Evolutionary conservation across 2,113 vertebrate genomes (phyloP).

Genomic region (Orientallactaga bullata): DNA sequence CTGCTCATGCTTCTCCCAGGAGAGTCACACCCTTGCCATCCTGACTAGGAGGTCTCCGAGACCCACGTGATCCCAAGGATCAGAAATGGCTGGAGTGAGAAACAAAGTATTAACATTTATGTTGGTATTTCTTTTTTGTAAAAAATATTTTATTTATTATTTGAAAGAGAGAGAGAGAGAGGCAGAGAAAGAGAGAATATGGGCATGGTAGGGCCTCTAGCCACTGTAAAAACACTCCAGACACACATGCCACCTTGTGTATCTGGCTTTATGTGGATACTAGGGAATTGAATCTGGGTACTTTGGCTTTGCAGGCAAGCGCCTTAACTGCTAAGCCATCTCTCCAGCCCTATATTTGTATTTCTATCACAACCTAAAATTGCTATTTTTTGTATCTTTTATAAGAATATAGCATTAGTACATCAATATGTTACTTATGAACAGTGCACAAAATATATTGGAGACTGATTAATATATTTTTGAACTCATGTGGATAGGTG

Average conservation of each 20-base stretch:
- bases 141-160: too few relatives aligned
- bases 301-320: too few relatives aligned
- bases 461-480: background rate
- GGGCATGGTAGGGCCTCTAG: too few relatives aligned
- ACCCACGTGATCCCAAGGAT: background rate
- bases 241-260: too few relatives aligned
- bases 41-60: background rate
- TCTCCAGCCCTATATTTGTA: background rate
- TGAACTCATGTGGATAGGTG: background rate
- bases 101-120: background rate
- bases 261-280: too few relatives aligned
- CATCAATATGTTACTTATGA: background rate
- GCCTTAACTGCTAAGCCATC: too few relatives aligned
- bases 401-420: background rate
- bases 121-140: background rate
- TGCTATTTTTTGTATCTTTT: background rate
- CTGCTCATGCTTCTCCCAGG: background rate
- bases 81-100: background rate
- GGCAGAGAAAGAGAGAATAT: too few relatives aligned
- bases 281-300: too few relatives aligned
- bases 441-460: background rate
- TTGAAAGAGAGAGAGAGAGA: too few relatives aligned
- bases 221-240: too few relatives aligned
- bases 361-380: background rate
- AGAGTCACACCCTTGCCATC: background rate